These are phyloP conservation scores for Paracanthobrama guichenoti DNA, from an alignment of 2,113 vertebrate genomes.

Conservation along the genomic window DNA sequence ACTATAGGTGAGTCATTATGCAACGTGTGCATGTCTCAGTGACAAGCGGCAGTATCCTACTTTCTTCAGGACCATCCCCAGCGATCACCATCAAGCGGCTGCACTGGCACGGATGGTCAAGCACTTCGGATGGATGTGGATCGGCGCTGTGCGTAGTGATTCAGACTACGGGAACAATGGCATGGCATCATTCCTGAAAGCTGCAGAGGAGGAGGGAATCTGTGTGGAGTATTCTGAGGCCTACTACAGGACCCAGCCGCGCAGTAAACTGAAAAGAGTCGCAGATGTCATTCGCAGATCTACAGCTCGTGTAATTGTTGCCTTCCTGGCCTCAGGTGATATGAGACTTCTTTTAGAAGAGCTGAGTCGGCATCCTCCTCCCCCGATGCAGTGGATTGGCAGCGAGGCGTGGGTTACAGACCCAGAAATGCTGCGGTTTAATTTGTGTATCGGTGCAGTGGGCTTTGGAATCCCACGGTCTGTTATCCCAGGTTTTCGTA, in stretches of 20 bases:
- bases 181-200: conserved; percentile 68
- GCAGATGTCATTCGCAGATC: conserved; percentile 71
- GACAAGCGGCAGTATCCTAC: conserved; percentile 69
- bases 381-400: conserved; percentile 72
- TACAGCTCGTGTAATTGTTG: conserved; percentile 68
- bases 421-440: conserved; percentile 56
- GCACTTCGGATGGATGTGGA: conserved; percentile 76
- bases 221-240: conserved; percentile 72
- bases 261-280: conserved; percentile 62
- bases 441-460: conserved; percentile 61
- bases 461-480: conserved; percentile 66
- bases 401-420: conserved; percentile 71
- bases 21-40: conserved; percentile 75
- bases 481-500: conserved; percentile 69
- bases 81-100: conserved; percentile 72
- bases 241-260: conserved; percentile 62
- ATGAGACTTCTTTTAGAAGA: conserved; percentile 66
- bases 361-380: conserved; percentile 52
- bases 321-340: conserved; percentile 64
- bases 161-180: conserved; percentile 75
- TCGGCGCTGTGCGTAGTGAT: conserved; percentile 73
- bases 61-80: conserved; percentile 76
- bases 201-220: conserved; percentile 65
- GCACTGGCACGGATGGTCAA: conserved; percentile 70
- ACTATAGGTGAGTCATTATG: conserved; percentile 76